These are phyloP conservation scores for Folsomia manolachei DNA, from an alignment of 2,888 invertebrate genomes.

Conservation along the genomic window DNA sequence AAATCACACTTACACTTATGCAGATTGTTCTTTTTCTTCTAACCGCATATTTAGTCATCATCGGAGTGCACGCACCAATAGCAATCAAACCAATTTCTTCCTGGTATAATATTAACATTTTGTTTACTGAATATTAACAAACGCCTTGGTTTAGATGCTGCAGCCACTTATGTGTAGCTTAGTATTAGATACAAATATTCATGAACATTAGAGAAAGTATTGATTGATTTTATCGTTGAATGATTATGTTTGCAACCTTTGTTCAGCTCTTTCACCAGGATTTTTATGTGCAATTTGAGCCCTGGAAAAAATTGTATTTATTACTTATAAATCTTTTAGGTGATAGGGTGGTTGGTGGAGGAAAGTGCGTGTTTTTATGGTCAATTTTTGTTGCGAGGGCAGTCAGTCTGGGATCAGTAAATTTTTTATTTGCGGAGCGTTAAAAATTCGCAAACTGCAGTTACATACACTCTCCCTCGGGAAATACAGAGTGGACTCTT, in stretches of 20 bases:
- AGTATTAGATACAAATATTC: too few relatives aligned
- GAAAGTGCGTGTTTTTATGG: conserved; percentile 4
- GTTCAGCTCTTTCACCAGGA: too few relatives aligned
- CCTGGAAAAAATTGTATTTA: too few relatives aligned
- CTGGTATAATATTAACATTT: background rate
- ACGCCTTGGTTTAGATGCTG: too few relatives aligned
- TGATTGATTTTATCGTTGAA: too few relatives aligned
- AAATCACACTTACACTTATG: background rate
- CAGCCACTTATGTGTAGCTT: too few relatives aligned
- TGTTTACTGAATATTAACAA: too few relatives aligned
- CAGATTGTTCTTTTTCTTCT: background rate
- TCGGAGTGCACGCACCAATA: background rate
- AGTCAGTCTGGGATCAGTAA: background rate
- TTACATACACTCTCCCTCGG: conserved; percentile 1
- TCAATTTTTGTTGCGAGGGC: background rate
- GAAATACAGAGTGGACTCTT: background rate
- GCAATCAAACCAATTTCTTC: background rate
- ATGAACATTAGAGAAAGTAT: too few relatives aligned
- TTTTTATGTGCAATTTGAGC: too few relatives aligned
- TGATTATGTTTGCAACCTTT: too few relatives aligned
- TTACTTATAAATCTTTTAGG: too few relatives aligned
- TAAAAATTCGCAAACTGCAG: background rate
- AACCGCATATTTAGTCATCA: too few relatives aligned
- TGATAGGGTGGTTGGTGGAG: background rate
- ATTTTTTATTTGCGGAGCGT: background rate